Evolutionary conservation across 2,888 invertebrate genomes (phyloP).

Genomic region (Ormyrus rosae): DNA sequence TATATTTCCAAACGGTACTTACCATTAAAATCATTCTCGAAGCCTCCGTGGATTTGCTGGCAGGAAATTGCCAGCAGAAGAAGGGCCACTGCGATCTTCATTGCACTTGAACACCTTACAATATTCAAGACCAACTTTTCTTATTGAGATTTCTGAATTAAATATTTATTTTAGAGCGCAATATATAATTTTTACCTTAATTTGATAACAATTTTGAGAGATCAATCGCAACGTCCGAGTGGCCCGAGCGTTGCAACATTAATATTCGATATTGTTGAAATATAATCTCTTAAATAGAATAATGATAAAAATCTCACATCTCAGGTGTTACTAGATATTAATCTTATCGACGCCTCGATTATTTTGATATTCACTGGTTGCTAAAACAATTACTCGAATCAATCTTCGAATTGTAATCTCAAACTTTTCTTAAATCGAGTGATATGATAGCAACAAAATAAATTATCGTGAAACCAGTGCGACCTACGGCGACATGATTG

Average conservation of each 20-base stretch:
- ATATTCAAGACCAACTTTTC: background rate
- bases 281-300: slow-evolving; percentile 43
- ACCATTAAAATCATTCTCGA: background rate
- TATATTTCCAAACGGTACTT: background rate
- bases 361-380: slow-evolving; percentile 22
- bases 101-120: slow-evolving; percentile 11
- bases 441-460: background rate
- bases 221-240: background rate
- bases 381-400: slow-evolving; percentile 34
- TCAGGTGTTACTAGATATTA: background rate
- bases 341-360: slow-evolving; percentile 39
- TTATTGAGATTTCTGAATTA: no score
- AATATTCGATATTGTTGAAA: slow-evolving; percentile 17
- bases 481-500: no score
- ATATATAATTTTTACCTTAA: slow-evolving; percentile 11
- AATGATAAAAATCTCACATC: slow-evolving; percentile 32
- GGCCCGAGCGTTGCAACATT: slow-evolving; percentile 4
- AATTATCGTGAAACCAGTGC: background rate
- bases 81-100: slow-evolving; percentile 23
- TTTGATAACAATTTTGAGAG: background rate
- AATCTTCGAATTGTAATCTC: slow-evolving; percentile 13
- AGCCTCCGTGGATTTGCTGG: background rate
- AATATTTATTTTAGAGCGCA: background rate
- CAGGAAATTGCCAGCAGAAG: slow-evolving; percentile 9
- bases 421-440: background rate